Evolutionary conservation across 2,113 vertebrate genomes (phyloP).

Genomic region (Porphyrio hochstetteri): DNA sequence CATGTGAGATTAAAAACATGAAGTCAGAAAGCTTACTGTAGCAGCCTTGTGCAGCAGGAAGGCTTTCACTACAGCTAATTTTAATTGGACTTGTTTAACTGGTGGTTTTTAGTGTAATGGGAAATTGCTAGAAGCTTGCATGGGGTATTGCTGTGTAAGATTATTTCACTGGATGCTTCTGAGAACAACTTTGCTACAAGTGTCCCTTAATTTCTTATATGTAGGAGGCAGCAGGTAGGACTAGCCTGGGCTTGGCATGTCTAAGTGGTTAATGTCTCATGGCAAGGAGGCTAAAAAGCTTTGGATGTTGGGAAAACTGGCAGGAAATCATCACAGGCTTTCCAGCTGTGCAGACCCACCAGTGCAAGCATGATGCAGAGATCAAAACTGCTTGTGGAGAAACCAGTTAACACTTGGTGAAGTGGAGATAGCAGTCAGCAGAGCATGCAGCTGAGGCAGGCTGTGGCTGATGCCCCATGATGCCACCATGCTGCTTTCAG

Average conservation of each 20-base stretch:
- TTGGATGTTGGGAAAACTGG: neutral
- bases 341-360: neutral
- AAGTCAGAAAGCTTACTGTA: neutral
- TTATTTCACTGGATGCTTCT: neutral
- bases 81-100: neutral
- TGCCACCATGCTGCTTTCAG: neutral
- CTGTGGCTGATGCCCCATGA: fast-evolving
- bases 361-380: neutral
- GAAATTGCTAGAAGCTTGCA: neutral
- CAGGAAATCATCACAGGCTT: neutral
- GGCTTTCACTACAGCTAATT: neutral
- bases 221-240: neutral
- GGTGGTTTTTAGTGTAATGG: neutral
- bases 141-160: neutral
- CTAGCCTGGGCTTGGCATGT: neutral
- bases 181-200: neutral
- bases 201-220: neutral
- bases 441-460: neutral
- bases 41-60: neutral
- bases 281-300: neutral
- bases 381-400: neutral
- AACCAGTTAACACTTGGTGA: neutral
- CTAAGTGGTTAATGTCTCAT: neutral
- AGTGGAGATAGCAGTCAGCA: neutral
- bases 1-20: neutral